Evolutionary conservation across 2,797 vertebrate species (phyloP), one percentile per base, ranked within the genome.

Genomic region (Gymnocypris eckloni): DNA sequence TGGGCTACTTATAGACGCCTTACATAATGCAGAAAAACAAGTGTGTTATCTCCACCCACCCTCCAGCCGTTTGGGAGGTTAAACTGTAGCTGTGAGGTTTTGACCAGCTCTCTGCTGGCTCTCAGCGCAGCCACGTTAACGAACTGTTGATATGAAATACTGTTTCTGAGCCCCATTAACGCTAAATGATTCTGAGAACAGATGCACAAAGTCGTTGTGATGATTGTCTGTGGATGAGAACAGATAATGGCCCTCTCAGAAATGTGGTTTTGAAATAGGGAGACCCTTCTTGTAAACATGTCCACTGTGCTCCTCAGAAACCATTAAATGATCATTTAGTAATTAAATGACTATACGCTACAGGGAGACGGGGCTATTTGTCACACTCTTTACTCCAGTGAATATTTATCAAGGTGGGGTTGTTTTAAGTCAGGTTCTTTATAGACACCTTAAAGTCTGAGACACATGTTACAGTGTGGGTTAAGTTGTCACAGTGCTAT

Each of bases 1-100:
- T 84, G 70, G 66, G 82, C 59, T 72, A 52, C 61, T 89, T 88
- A 86, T 81, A 81, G 79, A 54, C 50, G 50, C 50, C 86, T 92
- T 92, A 90, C 85, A 90, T 92, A 91, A 91, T 72, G 18, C 70
- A 82, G 25, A 77, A 88, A 88, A 90, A 90, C 88, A 88, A 87
- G 66, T 69, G 84, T 75, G 81, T 88, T 88, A 88, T 88, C 87
- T 79, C 52, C 37, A 25, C 48, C 45, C 81, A 81, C 64, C 76
- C 83, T 71, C 25, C 39, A 71, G 79, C 87, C 85, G 83, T 90
- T 89, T 85, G 71, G 69, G 85, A 39, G 78, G 82, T 73, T 85
- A 61, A 89, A 89, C 89, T 86, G 89, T 87, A 85, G 85, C 41
- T 28, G 39, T 87, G 87, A 88, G 82, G 86, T 88, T 87, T 87